Base-by-base conservation (phyloP, 1,140 invertebrate species). In the Bombus soroeensis region DNA sequence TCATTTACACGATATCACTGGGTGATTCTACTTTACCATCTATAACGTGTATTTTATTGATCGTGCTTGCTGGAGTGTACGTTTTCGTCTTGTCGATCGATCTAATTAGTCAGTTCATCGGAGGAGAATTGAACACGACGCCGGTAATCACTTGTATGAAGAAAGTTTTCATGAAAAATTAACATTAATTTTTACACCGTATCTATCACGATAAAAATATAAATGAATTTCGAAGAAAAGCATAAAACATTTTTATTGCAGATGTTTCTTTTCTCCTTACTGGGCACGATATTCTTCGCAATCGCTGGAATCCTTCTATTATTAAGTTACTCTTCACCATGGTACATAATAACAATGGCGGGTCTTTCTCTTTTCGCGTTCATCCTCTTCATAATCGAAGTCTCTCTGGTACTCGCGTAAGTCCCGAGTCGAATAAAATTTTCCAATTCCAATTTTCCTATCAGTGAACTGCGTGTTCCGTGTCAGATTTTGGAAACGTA, bases 181-280 rank as follows among this genome's bases (percentile, higher is more conserved):
- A 66, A 15, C n/a, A 15, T 66, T 15, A 32, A 32, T 64, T 15
- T 64, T 32, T 13, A 15, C n/a, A 6, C 15, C n/a, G 28, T 62
- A 62, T 62, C 59, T 28, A 12, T 3, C 59, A n/a, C 9, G 10
- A 62, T n/a, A 28, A 62, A 62, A 10, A 13, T 28, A 28, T n/a
- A 15, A 66, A 66, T 15, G 2, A 62, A 62, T 22, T 28, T 39
- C 18, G 1, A 28, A 5, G 0, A 1, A 39, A 39, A 4, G 3
- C 13, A n/a, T 57, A 1, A 18, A 9, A 34, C 18, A 28, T 32
- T 22, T 10, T 71, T 12, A 25, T 87, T 85, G 13, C 82, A 94
- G 94, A 94, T 94, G 90, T 86, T 92, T 25, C 66, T 92, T 1
- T 92, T 94, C 47, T 92, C 92, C 82, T 90, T 94, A 5, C 57